Evolutionary conservation across 2,113 vertebrate genomes (phyloP).

Genomic region (human (Homo sapiens)): GRCh38 chr16:82272001-82272500

Average conservation of each 20-base stretch:
- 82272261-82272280: neutral
- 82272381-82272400: constrained; percentile 5
- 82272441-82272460: neutral
- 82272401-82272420: neutral
- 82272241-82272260: neutral
- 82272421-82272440: neutral
- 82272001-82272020: constrained; percentile 59
- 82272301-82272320: constrained; percentile 58
- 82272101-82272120: neutral
- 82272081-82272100: neutral
- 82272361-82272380: constrained; percentile 42
- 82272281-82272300: constrained; percentile 41
- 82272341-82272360: constrained; percentile 53
- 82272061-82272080: neutral
- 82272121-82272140: neutral
- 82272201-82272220: neutral
- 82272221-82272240: neutral
- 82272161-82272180: neutral
- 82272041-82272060: constrained; percentile 8
- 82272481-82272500: neutral
- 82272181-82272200: neutral
- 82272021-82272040: constrained; percentile 44
- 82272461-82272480: neutral
- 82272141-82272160: constrained; percentile 18
- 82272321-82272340: constrained; percentile 63